Conservation (phyloP, 1,140 invertebrate species). For the Drosophila tropicalis region DNA sequence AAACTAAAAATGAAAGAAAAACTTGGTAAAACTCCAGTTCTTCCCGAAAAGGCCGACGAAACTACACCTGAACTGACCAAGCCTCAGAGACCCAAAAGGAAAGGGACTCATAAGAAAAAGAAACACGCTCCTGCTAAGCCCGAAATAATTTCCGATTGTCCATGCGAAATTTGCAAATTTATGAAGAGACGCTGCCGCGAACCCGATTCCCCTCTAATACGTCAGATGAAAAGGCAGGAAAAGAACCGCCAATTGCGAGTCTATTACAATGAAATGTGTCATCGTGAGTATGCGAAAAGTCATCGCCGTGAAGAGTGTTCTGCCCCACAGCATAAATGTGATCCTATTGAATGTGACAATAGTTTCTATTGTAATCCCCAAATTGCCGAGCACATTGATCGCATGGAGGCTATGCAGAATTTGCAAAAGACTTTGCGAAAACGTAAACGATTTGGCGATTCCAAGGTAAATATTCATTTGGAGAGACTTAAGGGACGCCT, state of each 20-base stretch:
- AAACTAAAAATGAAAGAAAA: not conserved
- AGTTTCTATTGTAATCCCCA: constrained; percentile 28
- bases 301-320: not conserved
- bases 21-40: not conserved
- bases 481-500: constrained; percentile 12
- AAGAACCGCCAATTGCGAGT: constrained; percentile 25
- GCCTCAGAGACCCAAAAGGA: not conserved
- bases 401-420: constrained; percentile 43
- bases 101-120: not conserved
- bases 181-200: constrained; percentile 21
- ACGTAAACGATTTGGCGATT: not conserved
- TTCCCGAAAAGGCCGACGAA: not conserved
- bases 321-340: constrained; percentile 34
- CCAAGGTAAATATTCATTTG: not conserved
- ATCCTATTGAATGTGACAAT: constrained; percentile 25
- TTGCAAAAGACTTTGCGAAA: constrained; percentile 25
- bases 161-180: constrained; percentile 47
- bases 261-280: constrained; percentile 41
- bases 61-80: not conserved
- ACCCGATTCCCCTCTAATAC: constrained; percentile 42
- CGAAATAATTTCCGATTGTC: constrained; percentile 32
- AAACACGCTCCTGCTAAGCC: not conserved
- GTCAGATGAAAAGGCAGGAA: constrained; percentile 40
- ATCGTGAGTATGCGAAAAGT: constrained; percentile 29
- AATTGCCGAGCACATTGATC: constrained; percentile 35